These are phyloP conservation scores for Diadema setosum DNA, from an alignment of 35 echinoderm and acorn worm species.

Conservation along the genomic window DNA sequence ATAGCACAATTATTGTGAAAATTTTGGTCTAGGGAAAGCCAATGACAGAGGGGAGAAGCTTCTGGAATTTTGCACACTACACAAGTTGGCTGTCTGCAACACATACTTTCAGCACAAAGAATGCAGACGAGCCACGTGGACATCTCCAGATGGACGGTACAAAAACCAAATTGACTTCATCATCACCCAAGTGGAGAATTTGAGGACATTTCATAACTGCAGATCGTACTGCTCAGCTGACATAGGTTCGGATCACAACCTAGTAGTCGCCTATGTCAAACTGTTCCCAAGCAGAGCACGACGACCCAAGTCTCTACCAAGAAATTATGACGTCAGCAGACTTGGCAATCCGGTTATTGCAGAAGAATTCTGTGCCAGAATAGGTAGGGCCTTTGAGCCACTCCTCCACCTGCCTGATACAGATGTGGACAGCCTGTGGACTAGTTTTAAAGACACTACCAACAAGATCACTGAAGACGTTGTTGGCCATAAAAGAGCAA, in stretches of 20 bases:
- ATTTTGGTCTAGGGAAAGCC: too few species aligned
- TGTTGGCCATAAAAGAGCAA: not conserved
- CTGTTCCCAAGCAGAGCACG: not conserved
- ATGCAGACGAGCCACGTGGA: not conserved
- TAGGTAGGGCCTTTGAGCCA: not conserved
- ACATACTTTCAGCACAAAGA: constrained; percentile 16
- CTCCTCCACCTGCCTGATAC: not conserved
- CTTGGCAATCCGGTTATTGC: too few species aligned
- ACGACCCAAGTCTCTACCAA: not conserved
- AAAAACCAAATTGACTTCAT: constrained; percentile 8
- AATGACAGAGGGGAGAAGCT: constrained; percentile 19
- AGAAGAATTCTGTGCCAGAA: not conserved
- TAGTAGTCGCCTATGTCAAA: not conserved
- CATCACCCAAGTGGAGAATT: not conserved
- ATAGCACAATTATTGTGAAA: too few species aligned
- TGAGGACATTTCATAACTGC: not conserved
- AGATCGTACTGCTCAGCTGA: constrained; percentile 22
- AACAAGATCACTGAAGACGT: not conserved
- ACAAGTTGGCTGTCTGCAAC: not conserved
- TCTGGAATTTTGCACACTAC: not conserved
- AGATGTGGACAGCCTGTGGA: not conserved
- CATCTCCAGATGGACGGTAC: not conserved
- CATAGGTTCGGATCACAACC: constrained; percentile 11
- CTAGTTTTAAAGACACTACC: not conserved
- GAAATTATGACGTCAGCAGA: not conserved